These are phyloP conservation scores for Heliocidaris erythrogramma DNA, from an alignment of 35 echinoderm and acorn worm species.

Conservation along the genomic window DNA sequence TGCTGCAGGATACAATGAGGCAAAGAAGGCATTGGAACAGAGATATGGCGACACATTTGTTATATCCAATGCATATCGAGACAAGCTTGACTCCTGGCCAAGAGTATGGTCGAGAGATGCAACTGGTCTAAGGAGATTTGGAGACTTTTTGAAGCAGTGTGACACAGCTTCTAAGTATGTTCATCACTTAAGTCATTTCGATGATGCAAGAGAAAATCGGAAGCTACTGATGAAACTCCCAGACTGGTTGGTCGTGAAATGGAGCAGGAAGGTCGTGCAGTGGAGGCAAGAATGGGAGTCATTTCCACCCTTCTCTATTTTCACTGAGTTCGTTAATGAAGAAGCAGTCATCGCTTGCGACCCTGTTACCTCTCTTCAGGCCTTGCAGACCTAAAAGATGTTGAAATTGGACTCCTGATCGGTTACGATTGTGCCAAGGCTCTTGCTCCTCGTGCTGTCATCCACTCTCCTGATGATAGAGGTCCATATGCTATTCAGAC, in stretches of 20 bases:
- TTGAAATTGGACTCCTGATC: slow-evolving; percentile 52
- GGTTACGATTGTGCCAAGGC: slow-evolving; percentile 62
- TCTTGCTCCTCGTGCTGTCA: slow-evolving; percentile 37
- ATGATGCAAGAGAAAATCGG: slow-evolving; percentile 70
- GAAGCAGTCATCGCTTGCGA: slow-evolving; percentile 66
- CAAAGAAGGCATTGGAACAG: slow-evolving; percentile 43
- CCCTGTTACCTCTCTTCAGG: slow-evolving; percentile 64
- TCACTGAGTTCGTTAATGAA: no score
- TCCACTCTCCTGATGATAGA: slow-evolving; percentile 24
- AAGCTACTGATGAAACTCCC: slow-evolving; percentile 75
- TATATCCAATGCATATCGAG: slow-evolving; percentile 57
- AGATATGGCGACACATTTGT: slow-evolving; percentile 74
- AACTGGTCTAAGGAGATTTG: slow-evolving; percentile 61
- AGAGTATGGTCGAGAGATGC: slow-evolving; percentile 61
- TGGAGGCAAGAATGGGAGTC: slow-evolving; percentile 19
- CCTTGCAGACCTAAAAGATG: slow-evolving; percentile 28
- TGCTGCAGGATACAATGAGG: slow-evolving; percentile 64
- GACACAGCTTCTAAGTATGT: slow-evolving; percentile 47
- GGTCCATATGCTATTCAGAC: slow-evolving; percentile 68
- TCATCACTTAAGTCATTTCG: slow-evolving; percentile 29
- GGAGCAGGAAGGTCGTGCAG: slow-evolving; percentile 48
- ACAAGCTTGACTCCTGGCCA: slow-evolving; percentile 64
- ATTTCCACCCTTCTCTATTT: slow-evolving; percentile 61
- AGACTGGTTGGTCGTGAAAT: slow-evolving; percentile 54
- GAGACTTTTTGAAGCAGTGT: slow-evolving; percentile 67